These are phyloP conservation scores for Hyles lineata DNA, from an alignment of 2,888 invertebrate genomes.

Conservation along the genomic window DNA sequence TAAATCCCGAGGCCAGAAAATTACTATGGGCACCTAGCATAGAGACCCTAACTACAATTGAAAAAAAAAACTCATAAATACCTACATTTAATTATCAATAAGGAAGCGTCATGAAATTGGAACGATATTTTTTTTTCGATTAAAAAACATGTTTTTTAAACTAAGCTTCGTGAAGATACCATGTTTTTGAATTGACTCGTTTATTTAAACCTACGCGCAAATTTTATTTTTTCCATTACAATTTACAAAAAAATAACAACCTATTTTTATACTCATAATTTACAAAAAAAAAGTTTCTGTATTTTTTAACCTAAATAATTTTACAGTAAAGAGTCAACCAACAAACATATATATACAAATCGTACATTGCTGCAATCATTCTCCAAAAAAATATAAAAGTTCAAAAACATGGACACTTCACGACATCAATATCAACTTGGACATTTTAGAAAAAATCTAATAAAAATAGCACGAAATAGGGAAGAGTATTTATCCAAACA, in stretches of 20 bases:
- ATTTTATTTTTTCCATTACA: background rate
- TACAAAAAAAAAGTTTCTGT: background rate
- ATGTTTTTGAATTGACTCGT: slow-evolving; percentile 1
- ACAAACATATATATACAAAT: no score
- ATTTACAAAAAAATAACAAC: background rate
- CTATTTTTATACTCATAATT: background rate
- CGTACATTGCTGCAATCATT: background rate
- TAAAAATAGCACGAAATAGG: slow-evolving; percentile 15
- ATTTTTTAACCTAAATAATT: background rate
- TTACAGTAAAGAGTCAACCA: background rate
- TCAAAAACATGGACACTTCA: slow-evolving; percentile 23
- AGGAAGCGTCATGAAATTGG: slow-evolving; percentile 67
- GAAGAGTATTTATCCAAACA: background rate
- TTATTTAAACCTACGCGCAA: background rate
- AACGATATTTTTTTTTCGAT: slow-evolving; percentile 44
- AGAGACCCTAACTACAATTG: slow-evolving; percentile 29
- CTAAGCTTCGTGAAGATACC: slow-evolving; percentile 21
- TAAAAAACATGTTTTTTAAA: slow-evolving; percentile 22
- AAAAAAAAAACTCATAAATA: slow-evolving; percentile 48
- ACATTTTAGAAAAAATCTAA: slow-evolving; percentile 14
- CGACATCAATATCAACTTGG: background rate
- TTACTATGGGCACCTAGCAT: slow-evolving; percentile 18
- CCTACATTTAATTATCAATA: slow-evolving; percentile 61
- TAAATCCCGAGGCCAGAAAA: background rate
- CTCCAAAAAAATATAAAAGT: background rate